Conservation (phyloP, 2,113 vertebrate genomes). For the Prochilodus magdalenae region DNA sequence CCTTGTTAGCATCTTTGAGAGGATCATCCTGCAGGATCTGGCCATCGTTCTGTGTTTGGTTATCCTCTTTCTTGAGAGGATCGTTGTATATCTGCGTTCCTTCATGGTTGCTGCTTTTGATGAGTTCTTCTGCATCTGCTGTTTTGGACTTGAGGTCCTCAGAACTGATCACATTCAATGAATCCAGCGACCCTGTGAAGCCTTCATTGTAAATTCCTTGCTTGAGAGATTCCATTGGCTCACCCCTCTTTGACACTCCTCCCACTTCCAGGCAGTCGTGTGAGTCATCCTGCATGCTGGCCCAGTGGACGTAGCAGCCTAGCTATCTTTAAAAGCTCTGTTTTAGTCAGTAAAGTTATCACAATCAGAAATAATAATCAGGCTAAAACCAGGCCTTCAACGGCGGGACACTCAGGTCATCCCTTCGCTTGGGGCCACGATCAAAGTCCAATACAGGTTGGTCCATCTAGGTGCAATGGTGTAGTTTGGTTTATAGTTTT, state of each 20-base stretch:
- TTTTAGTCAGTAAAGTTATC: neutral
- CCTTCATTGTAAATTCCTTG: neutral
- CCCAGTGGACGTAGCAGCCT: neutral
- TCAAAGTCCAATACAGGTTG: neutral
- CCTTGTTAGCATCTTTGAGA: neutral
- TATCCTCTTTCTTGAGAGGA: neutral
- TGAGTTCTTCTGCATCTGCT: neutral
- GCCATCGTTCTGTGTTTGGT: neutral
- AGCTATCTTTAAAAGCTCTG: neutral
- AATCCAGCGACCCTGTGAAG: neutral
- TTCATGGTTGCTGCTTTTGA: neutral
- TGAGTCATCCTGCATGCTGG: conserved; percentile 43
- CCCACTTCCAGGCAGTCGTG: conserved; percentile 23
- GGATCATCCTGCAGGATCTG: neutral
- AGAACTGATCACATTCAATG: neutral
- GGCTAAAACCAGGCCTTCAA: neutral
- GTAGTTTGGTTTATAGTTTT: neutral
- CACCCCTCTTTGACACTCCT: neutral
- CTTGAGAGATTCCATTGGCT: neutral
- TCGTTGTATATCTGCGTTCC: neutral
- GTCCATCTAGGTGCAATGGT: neutral
- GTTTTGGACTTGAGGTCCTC: neutral
- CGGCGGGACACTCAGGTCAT: too few species aligned
- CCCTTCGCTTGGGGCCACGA: neutral
- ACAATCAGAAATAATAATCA: neutral